Evolutionary conservation across 1,140 invertebrate genomes (phyloP), one percentile per base, ranked within the genome.

Genomic region (Ladona fulva): DNA sequence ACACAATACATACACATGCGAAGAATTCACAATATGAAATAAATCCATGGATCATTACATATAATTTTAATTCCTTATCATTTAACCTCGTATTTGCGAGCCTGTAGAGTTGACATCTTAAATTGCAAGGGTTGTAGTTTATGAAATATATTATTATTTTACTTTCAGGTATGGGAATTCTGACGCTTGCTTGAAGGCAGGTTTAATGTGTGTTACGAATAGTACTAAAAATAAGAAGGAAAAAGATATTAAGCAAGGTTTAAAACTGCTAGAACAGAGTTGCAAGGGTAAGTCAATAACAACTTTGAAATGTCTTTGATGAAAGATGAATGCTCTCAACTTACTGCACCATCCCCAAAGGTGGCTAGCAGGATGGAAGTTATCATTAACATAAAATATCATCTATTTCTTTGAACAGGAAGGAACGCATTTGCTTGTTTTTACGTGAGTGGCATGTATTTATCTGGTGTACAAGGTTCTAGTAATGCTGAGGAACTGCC

Each of bases 391-490:
- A 6, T 12, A 66, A 12, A 66, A 6, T 22, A 66, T 66, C 16
- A 66, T 19, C 14, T 16, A 6, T 66, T 37, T 66, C 14, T 66
- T 16, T 16, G 19, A 52, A 6, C 52, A 66, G 52, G 52, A 19
- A 22, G 12, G 14, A 82, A 85, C 80, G 87, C 89, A 1, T 91
- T 89, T 80, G 92, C 91, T n/a, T 97, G 96, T 82, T 94, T 92
- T 82, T 91, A 91, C 80, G 82, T 96, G 0, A 92, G 93, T 29
- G 90, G 91, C 22, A 89, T 96, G 85, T 95, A 92, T 81, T 87
- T 96, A 19, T 84, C 82, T 1, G 52, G 52, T 3, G 52, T 66
- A 6, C 52, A 66, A 66, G n/a, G 3, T 22, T 22, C 52, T 19
- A 22, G 5, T 12, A 66, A 66, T 6, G 1, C 3, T 3, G 52